A percentile compares a stretch with the other conserved stretches of the same genome.
Conservation (phyloP, 2,888 invertebrate genomes). For the Ypsolopha sequella region DNA sequence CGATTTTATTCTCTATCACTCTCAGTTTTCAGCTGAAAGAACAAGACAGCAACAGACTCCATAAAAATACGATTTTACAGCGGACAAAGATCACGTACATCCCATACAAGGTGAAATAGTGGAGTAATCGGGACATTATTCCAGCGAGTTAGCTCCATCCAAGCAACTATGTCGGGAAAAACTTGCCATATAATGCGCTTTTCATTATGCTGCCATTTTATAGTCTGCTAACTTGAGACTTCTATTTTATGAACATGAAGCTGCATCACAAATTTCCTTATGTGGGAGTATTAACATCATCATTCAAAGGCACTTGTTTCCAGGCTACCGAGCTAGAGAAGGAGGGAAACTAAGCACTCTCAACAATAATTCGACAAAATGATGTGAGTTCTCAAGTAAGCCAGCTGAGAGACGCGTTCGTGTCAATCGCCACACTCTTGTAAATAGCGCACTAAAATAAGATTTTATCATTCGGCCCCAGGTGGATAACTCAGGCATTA, state of each 20-base stretch:
- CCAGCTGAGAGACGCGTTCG: neutral
- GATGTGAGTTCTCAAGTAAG: neutral
- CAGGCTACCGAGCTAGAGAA: neutral
- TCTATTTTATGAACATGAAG: neutral
- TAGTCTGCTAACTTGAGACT: neutral
- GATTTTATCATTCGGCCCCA: neutral
- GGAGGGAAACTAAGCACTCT: neutral
- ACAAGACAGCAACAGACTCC: too few relatives aligned
- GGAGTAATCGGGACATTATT: constrained; percentile 54
- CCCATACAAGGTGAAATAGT: too few relatives aligned
- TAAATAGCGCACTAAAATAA: neutral
- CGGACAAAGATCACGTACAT: neutral
- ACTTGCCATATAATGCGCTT: neutral
- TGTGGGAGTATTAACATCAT: neutral
- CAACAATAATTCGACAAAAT: neutral
- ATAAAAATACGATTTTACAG: too few relatives aligned
- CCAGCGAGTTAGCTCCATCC: constrained; percentile 43
- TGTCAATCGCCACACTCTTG: neutral
- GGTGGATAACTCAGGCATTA: constrained; percentile 3
- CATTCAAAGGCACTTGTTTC: neutral
- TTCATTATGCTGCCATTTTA: neutral
- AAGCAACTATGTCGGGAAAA: neutral
- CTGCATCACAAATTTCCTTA: neutral
- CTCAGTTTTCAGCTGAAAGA: too few relatives aligned
- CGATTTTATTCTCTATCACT: too few relatives aligned